A percentile compares a stretch with the other conserved stretches of the same genome.
These are phyloP conservation scores for Limnephilus rhombicus DNA, from an alignment of 2,888 invertebrate genomes.

Conservation along the genomic window DNA sequence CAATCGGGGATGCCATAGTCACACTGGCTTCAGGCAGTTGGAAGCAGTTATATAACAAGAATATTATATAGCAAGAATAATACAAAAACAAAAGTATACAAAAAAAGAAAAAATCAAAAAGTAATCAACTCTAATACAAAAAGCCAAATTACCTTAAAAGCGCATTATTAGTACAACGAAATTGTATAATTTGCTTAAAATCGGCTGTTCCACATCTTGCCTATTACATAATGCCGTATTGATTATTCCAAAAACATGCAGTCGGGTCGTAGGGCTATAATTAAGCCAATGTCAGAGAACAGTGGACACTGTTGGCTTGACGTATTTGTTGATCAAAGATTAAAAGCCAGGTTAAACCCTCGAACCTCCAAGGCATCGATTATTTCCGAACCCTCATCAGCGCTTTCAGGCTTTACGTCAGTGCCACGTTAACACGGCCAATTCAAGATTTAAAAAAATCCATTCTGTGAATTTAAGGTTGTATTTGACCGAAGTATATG, in stretches of 20 bases:
- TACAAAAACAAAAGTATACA: too few relatives aligned
- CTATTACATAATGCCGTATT: neutral
- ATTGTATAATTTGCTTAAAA: too few relatives aligned
- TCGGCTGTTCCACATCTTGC: slow-evolving; percentile 6
- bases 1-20: too few relatives aligned
- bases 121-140: too few relatives aligned
- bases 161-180: neutral
- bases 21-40: too few relatives aligned
- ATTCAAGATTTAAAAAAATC: neutral
- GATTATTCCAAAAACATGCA: neutral
- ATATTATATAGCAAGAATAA: too few relatives aligned
- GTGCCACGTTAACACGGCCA: neutral
- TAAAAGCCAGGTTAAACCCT: neutral
- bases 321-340: neutral
- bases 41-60: too few relatives aligned
- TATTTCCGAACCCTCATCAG: neutral
- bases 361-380: neutral
- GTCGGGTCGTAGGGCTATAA: neutral
- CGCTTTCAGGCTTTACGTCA: neutral
- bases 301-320: neutral
- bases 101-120: too few relatives aligned
- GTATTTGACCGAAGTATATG: neutral
- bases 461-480: neutral
- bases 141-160: too few relatives aligned
- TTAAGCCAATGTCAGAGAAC: neutral